phyloP scores from a whole-genome alignment of 2,888 invertebrate genomes.

The Pyrocoelia pectoralis region DNA sequence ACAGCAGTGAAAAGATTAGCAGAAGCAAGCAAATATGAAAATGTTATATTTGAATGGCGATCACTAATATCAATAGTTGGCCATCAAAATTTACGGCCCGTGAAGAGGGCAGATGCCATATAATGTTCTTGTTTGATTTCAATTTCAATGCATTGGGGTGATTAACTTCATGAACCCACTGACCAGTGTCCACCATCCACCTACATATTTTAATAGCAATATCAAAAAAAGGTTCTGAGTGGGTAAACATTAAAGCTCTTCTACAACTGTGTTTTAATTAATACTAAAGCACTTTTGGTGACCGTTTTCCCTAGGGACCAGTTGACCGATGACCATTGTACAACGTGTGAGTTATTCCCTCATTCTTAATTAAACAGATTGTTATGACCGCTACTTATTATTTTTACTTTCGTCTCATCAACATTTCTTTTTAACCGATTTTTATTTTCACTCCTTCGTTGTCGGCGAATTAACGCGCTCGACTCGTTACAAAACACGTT shows the following conservation, averaged over 20 bases:
- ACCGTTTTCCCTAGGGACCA: slow-evolving; percentile 18
- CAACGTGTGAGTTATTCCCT: slow-evolving; percentile 6
- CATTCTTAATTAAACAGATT: slow-evolving; percentile 16
- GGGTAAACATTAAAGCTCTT: neutral
- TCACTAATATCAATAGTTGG: slow-evolving; percentile 31
- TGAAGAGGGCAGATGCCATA: slow-evolving; percentile 55
- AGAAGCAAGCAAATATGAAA: slow-evolving; percentile 55
- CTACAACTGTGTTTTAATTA: slow-evolving; percentile 2
- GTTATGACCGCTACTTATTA: neutral
- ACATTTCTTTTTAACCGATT: neutral
- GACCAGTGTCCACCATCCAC: slow-evolving; percentile 57
- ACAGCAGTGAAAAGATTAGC: slow-evolving; percentile 52
- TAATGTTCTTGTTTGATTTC: slow-evolving; percentile 49
- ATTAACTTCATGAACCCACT: slow-evolving; percentile 50
- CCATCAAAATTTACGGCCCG: slow-evolving; percentile 48
- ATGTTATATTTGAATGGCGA: slow-evolving; percentile 54
- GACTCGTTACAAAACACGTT: slow-evolving; percentile 20
- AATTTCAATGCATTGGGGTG: slow-evolving; percentile 42
- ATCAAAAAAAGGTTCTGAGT: slow-evolving; percentile 9
- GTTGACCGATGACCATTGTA: slow-evolving; percentile 17
- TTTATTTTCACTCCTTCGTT: slow-evolving; percentile 13
- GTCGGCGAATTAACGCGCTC: slow-evolving; percentile 15
- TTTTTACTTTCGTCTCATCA: neutral
- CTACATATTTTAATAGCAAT: slow-evolving; percentile 9
- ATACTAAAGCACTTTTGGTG: neutral